A percentile compares a stretch with the other conserved stretches of the same genome.
phyloP scores from a whole-genome alignment of 2,797 vertebrate genomes.

The Adrianichthys oophorus region DNA sequence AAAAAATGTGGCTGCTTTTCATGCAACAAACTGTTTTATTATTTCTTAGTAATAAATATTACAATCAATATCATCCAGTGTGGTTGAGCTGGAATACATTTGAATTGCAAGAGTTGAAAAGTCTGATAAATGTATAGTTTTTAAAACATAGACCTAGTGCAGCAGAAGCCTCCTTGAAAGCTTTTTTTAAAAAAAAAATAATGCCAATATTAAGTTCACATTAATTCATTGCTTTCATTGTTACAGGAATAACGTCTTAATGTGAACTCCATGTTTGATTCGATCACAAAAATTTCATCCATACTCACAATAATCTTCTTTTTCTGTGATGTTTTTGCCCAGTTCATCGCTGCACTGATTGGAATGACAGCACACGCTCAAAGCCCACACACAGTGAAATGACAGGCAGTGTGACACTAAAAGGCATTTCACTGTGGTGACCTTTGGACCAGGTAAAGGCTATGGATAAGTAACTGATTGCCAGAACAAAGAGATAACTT shows the following conservation, averaged over 20 bases:
- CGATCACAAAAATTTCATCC: not conserved
- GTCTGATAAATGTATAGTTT: no score
- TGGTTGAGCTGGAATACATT: no score
- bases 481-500: not conserved
- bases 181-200: no score
- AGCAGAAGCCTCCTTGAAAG: no score
- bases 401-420: not conserved
- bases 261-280: not conserved
- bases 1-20: no score
- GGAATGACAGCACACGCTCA: not conserved
- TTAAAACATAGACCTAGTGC: no score
- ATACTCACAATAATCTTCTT: conserved; percentile 62
- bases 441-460: conserved; percentile 47
- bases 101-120: no score
- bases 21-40: no score
- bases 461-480: conserved; percentile 37
- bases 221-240: not conserved
- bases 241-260: not conserved
- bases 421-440: not conserved
- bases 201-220: no score
- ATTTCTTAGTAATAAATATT: no score
- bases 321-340: conserved; percentile 2
- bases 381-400: not conserved
- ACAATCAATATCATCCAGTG: no score
- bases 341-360: conserved; percentile 19